Conservation (phyloP, 2,113 vertebrate genomes). For the Macquaria ambigua region DNA sequence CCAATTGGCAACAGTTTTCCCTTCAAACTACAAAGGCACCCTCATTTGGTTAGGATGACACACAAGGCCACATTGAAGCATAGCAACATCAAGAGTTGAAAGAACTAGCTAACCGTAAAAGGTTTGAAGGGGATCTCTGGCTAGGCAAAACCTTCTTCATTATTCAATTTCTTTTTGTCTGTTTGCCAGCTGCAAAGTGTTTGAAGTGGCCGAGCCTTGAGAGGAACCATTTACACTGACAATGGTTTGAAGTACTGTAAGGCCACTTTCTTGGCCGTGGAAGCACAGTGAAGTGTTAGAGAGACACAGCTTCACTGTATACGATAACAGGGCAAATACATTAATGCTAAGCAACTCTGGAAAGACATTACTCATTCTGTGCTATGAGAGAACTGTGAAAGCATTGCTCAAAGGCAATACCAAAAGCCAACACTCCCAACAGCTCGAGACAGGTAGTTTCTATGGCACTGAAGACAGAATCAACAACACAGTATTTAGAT, state of each 20-base stretch:
- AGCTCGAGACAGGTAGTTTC: conserved; percentile 79
- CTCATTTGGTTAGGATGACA: conserved; percentile 49
- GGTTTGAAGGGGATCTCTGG: conserved; percentile 52
- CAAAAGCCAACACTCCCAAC: conserved; percentile 69
- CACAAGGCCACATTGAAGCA: conserved; percentile 34
- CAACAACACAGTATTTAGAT: conserved; percentile 73
- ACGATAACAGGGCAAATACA: conserved; percentile 60
- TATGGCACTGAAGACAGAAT: conserved; percentile 72
- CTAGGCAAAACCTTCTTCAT: conserved; percentile 54
- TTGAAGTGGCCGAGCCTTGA: conserved; percentile 67
- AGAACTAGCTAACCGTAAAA: conserved; percentile 57
- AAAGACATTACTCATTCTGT: conserved; percentile 72
- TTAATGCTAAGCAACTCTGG: conserved; percentile 62
- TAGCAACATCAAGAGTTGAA: conserved; percentile 56
- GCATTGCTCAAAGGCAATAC: conserved; percentile 69
- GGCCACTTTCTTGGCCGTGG: conserved; percentile 44
- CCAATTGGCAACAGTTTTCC: conserved; percentile 41
- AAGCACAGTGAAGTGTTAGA: conserved; percentile 24
- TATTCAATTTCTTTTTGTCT: conserved; percentile 62
- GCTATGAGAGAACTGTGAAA: conserved; percentile 70
- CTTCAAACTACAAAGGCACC: conserved; percentile 55
- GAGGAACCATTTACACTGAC: conserved; percentile 57
- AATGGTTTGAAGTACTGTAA: conserved; percentile 40
- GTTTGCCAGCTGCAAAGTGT: conserved; percentile 61
- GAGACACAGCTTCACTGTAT: conserved; percentile 44